A percentile compares a stretch with the other conserved stretches of the same genome.
phyloP scores from a whole-genome alignment of 2,113 vertebrate genomes.

The Laterallus jamaicensis region DNA sequence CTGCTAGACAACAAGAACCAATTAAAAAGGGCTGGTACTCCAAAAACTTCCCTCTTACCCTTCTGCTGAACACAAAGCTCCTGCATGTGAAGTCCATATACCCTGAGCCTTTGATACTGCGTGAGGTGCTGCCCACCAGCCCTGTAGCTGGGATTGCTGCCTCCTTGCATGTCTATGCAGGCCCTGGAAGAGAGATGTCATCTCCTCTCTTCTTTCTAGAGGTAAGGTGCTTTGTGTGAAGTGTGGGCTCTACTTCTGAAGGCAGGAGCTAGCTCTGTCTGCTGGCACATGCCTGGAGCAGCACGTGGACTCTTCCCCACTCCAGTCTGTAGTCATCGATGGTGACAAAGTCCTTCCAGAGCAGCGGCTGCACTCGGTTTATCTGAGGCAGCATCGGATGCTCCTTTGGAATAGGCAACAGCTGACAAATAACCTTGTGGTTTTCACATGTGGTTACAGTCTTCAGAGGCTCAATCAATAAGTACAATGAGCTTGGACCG shows the following conservation, averaged over 20 bases:
- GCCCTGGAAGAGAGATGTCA: not conserved
- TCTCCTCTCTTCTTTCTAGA: not conserved
- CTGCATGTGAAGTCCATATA: rapidly evolving
- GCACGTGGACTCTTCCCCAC: rapidly evolving
- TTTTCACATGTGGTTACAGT: not conserved
- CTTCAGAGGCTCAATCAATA: not conserved
- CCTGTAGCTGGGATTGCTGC: not conserved
- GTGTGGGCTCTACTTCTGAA: rapidly evolving
- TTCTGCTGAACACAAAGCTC: rapidly evolving
- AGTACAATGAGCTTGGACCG: not conserved
- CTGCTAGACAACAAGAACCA: not conserved
- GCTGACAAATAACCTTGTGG: not conserved
- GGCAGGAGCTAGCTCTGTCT: not conserved
- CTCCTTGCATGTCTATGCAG: rapidly evolving
- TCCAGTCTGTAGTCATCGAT: rapidly evolving
- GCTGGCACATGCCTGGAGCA: not conserved
- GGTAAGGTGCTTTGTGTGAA: not conserved
- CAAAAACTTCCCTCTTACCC: not conserved
- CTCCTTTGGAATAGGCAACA: not conserved
- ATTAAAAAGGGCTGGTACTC: not conserved
- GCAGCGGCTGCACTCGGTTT: rapidly evolving
- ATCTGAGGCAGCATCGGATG: not conserved
- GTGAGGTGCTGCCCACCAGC: not conserved
- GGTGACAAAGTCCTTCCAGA: not conserved
- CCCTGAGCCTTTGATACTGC: not conserved